Base-by-base conservation (phyloP, 1,140 invertebrate species). In the Argopecten irradians region DNA sequence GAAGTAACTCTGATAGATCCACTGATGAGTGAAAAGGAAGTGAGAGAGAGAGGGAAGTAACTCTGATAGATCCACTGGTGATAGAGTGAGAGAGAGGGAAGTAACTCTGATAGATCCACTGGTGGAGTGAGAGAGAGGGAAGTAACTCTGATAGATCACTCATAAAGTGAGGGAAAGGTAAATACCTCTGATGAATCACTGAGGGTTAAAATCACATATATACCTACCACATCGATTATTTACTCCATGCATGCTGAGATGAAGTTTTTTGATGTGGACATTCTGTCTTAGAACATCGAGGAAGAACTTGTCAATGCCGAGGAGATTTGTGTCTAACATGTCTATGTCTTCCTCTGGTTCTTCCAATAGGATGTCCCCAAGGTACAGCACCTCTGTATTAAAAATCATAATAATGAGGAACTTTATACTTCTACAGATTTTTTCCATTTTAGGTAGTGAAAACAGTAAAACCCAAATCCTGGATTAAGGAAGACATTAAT, bases 281-380 rank as follows among this genome's bases (percentile, higher is more conserved):
- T 85, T 86, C 39, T 83, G 88, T 46, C 35, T 33, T 85, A 89
- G 43, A 13, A 89, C 85, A 39, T 82, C 28, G 28, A 86, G 39
- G 7, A 89, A 43, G 71, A 89, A 89, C 28, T 39, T 89, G 34
- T 89, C 88, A 34, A 35, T 39, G 33, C 41, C 19, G 22, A 35
- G 36, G 9, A 55, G n/a, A 32, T 89, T 83, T 35, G 82, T 34
- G 16, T 71, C 86, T 71, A 28, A 71, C 22, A 71, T 71, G 11
- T 71, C 55, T 3, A n/a, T 71, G 19, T 71, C 55, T n/a, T 71
- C 55, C n/a, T 71, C 55, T 5, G 2, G 22, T 71, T 71, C 55
- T n/a, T 71, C 55, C 55, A 71, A n/a, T n/a, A 71, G 55, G n/a
- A 71, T n/a, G 28, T 71, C 55, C 14, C 55, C 55, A 1, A 71